A percentile compares a stretch with the other conserved stretches of the same genome.
phyloP scores from a whole-genome alignment of 2,888 invertebrate genomes.

The Andrena chrysosceles region DNA sequence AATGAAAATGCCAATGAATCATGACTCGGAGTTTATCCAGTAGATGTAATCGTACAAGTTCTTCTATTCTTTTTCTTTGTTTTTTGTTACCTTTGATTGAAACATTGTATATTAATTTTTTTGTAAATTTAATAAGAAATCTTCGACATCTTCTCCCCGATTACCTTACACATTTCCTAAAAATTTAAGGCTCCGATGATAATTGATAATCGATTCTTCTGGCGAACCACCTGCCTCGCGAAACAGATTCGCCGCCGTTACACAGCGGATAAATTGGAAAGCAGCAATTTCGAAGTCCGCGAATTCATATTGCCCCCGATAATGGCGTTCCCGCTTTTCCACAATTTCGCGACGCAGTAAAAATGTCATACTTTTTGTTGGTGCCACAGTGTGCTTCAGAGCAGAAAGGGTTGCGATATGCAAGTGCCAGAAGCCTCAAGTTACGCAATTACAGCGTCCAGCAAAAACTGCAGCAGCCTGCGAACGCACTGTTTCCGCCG shows the following conservation, averaged over 20 bases:
- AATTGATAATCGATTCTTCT: no score
- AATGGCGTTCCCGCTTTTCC: not conserved
- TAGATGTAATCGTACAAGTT: no score
- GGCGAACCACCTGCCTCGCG: not conserved
- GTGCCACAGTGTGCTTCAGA: not conserved
- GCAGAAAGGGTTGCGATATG: not conserved
- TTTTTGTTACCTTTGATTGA: no score
- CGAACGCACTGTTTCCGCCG: conserved; percentile 4
- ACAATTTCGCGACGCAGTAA: not conserved
- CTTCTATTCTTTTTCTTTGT: no score
- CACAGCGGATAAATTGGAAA: not conserved
- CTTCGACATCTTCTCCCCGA: no score
- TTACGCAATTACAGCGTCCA: not conserved
- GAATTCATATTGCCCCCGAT: not conserved
- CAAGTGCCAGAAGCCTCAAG: not conserved
- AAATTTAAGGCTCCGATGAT: no score
- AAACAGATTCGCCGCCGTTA: not conserved
- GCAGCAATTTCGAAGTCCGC: not conserved
- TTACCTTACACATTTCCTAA: no score
- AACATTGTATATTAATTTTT: no score
- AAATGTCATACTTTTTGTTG: not conserved
- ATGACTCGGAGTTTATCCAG: no score
- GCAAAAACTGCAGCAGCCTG: not conserved
- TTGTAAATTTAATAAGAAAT: no score
- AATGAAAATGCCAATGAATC: no score